Conservation (phyloP, 1,140 invertebrate species). For the Lerema accius region DNA sequence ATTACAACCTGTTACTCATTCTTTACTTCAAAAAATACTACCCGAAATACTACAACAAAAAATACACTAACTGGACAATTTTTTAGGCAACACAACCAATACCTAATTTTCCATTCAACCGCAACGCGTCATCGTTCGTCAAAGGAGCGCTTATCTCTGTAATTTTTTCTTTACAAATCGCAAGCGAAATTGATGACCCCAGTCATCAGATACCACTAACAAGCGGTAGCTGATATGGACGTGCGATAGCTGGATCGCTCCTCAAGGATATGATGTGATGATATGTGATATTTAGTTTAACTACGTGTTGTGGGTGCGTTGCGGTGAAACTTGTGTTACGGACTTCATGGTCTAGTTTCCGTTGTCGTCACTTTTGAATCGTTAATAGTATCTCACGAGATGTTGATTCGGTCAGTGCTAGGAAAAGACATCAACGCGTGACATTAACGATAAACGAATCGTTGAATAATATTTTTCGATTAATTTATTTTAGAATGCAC, state of each 20-base stretch:
- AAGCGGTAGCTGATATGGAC: slow-evolving; percentile 67
- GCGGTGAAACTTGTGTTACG: slow-evolving; percentile 28
- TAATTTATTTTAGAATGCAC: no score
- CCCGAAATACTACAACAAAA: no score
- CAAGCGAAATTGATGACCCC: slow-evolving; percentile 65
- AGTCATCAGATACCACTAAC: slow-evolving; percentile 69
- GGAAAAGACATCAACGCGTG: no score
- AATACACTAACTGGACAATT: no score
- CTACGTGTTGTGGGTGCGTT: slow-evolving; percentile 43
- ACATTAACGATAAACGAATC: no score
- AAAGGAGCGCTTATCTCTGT: slow-evolving; percentile 51
- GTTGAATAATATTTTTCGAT: no score
- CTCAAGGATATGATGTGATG: slow-evolving; percentile 34
- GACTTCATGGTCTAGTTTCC: slow-evolving; percentile 12
- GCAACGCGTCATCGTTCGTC: slow-evolving; percentile 31
- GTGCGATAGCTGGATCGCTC: slow-evolving; percentile 53
- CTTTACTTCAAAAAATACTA: no score
- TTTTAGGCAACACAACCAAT: no score
- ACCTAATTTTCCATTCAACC: background rate
- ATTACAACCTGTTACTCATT: no score
- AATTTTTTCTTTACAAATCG: slow-evolving; percentile 63
- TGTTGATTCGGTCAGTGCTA: no score
- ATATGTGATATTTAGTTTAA: slow-evolving; percentile 37
- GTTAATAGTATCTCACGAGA: no score
- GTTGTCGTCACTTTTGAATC: background rate